Evolutionary conservation across 2,113 vertebrate genomes (phyloP).

Genomic region (Podarcis raffonei): DNA sequence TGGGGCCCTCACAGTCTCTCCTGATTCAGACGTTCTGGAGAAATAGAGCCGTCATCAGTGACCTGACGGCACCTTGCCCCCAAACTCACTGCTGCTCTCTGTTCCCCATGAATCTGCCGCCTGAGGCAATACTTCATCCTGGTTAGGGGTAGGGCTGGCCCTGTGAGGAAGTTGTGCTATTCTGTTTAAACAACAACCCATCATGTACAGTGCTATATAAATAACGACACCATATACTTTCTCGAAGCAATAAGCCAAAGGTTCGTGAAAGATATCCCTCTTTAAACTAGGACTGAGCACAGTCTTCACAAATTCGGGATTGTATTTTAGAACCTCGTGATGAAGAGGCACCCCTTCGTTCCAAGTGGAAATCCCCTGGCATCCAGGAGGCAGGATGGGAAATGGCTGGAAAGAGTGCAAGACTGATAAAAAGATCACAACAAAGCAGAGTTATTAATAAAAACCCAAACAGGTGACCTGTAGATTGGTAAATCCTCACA

Average conservation of each 20-base stretch:
- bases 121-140: no score
- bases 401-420: not conserved
- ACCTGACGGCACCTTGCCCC: no score
- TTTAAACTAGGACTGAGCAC: slow-evolving; percentile 1
- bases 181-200: not conserved
- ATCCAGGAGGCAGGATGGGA: not conserved
- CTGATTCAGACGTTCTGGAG: no score
- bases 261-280: not conserved
- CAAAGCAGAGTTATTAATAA: not conserved
- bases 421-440: not conserved
- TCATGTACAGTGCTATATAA: not conserved
- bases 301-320: not conserved
- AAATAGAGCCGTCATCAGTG: no score
- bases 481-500: not conserved
- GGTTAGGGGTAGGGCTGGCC: no score
- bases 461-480: not conserved
- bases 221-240: not conserved
- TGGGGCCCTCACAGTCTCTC: no score
- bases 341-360: not conserved
- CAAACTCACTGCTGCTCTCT: no score
- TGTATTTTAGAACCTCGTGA: not conserved
- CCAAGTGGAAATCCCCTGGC: not conserved
- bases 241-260: not conserved
- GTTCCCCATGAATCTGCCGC: no score
- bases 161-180: no score